A percentile compares a stretch with the other conserved stretches of the same genome.
phyloP scores from a whole-genome alignment of 2,113 vertebrate species.

The Telmatochromis bifrenatus region DNA sequence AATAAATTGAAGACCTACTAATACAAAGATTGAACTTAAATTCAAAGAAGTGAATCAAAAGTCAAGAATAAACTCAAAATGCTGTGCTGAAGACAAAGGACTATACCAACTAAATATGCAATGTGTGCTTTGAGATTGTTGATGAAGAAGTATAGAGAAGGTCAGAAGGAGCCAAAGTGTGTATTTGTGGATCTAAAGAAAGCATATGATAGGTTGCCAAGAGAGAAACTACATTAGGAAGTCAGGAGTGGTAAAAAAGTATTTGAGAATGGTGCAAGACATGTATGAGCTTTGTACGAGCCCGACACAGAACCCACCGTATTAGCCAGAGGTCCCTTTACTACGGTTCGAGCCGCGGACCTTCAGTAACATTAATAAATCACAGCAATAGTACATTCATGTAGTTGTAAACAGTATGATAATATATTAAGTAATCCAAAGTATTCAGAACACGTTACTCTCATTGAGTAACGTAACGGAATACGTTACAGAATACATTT shows the following conservation, averaged over 20 bases:
- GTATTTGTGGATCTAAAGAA: neutral
- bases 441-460: no score
- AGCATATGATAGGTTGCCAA: neutral
- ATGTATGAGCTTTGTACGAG: neutral
- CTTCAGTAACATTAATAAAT: no score
- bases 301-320: no score
- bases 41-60: neutral
- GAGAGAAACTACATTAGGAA: neutral
- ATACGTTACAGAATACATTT: no score
- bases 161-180: neutral
- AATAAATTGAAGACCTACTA: neutral
- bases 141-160: neutral
- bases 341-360: no score
- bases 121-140: neutral
- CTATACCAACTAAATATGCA: neutral
- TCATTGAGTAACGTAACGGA: no score
- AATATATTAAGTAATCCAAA: no score
- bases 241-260: neutral
- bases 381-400: no score
- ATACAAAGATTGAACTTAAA: neutral
- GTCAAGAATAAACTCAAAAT: neutral
- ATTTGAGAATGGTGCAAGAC: neutral
- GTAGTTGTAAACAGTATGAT: no score
- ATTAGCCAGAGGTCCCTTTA: no score
- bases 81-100: neutral